Percentiles rank a stretch among this genome's conserved stretches.
Conservation (phyloP, 2,113 vertebrate species). For the Hoplias malabaricus region DNA sequence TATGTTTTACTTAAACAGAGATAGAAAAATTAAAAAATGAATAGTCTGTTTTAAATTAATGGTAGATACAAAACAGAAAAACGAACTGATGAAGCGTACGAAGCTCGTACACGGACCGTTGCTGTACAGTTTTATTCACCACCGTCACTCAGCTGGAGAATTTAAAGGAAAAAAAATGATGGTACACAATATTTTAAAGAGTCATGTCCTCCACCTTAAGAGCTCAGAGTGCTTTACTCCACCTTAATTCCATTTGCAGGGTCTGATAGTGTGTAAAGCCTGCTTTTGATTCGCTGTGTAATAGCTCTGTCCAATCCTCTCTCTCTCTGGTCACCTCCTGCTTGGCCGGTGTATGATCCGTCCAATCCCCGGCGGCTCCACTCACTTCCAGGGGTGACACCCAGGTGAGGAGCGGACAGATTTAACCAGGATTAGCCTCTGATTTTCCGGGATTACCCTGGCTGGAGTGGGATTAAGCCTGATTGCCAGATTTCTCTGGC, state of each 20-base stretch:
- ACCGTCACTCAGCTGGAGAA: too few relatives aligned
- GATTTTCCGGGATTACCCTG: conserved; percentile 72
- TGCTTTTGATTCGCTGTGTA: neutral
- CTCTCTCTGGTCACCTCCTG: neutral
- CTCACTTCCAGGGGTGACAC: conserved; percentile 68
- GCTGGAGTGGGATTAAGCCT: conserved; percentile 71
- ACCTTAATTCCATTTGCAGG: neutral
- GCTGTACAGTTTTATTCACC: too few relatives aligned
- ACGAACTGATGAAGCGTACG: too few relatives aligned
- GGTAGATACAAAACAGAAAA: too few relatives aligned
- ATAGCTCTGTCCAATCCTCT: conserved; percentile 57
- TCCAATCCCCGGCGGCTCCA: conserved; percentile 69
- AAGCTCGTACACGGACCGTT: too few relatives aligned
- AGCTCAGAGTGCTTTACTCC: neutral
- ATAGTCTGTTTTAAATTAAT: too few relatives aligned
- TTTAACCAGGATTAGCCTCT: conserved; percentile 75
- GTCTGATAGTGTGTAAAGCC: neutral
- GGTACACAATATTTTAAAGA: conserved; percentile 56
- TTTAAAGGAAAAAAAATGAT: too few relatives aligned
- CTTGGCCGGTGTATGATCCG: conserved; percentile 54
- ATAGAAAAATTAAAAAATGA: too few relatives aligned
- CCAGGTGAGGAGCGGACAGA: conserved; percentile 69
- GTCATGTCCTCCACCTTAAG: conserved; percentile 6
- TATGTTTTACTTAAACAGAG: too few relatives aligned
- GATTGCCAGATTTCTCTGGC: conserved; percentile 69